These are phyloP conservation scores for Patella ulyssiponensis DNA, from an alignment of 2,888 invertebrate species.

Conservation along the genomic window DNA sequence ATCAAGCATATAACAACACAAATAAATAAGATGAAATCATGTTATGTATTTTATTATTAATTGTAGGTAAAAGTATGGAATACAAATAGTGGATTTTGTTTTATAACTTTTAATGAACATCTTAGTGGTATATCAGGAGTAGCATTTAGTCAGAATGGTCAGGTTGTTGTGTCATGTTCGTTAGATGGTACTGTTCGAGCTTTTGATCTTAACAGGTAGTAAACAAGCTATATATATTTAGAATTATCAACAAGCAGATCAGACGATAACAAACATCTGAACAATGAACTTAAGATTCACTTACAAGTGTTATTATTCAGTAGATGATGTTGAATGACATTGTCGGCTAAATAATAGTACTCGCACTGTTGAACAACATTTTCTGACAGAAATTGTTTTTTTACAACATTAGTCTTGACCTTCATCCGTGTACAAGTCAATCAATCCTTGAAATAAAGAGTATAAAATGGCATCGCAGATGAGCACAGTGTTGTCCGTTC, in stretches of 20 bases:
- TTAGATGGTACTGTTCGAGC: conserved; percentile 98
- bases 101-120: conserved; percentile 95
- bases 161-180: conserved; percentile 90
- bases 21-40: not conserved
- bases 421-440: no score
- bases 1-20: no score
- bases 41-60: conserved; percentile 1
- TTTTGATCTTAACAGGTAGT: conserved; percentile 88
- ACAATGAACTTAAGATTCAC: not conserved
- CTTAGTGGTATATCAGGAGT: conserved; percentile 86
- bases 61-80: conserved; percentile 91
- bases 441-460: no score
- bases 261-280: not conserved
- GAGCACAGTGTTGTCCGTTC: no score
- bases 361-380: no score
- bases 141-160: conserved; percentile 88
- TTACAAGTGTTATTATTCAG: no score
- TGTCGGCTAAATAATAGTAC: no score
- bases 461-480: no score
- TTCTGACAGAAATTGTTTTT: no score
- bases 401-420: no score
- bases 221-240: not conserved
- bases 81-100: conserved; percentile 89
- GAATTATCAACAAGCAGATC: not conserved
- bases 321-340: no score